Evolutionary conservation across 2,113 vertebrate species (phyloP), one percentile per base, ranked within the genome.

Genomic region (Xenopus borealis): DNA sequence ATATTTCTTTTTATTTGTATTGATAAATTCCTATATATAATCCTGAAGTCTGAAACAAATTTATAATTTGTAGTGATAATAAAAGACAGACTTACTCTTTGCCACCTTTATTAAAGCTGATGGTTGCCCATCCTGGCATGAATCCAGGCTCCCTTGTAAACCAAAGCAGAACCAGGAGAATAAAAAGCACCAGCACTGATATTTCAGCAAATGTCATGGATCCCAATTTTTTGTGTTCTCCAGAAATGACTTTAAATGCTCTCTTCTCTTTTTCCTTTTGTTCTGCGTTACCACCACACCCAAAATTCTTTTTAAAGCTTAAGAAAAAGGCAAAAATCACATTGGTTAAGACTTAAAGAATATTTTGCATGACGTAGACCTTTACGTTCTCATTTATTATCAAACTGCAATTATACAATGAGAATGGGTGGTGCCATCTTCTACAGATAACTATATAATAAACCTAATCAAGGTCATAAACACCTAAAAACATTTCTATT

Each of bases 141-240:
- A 98, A 98, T 0, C 95, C 96, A 0, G 96, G 96, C 0, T 96
- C 94, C 73, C 96, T 87, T 3, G 92, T 94, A 84, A 98, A 98
- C 96, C 96, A 98, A 27, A 98, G 84, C 8, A 92, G 0, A 16
- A 98, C 94, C 81, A 98, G 68, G 19, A 87, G 8, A 23, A 88
- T 0, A 5, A 98, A 98, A 75, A 98, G 78, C 65, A 62, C 0
- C 5, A 88, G 85, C 76, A 98, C 84, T 0, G 80, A 79, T 11
- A 52, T 83, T 82, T 98, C 95, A 0, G 93, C 88, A 78, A 94
- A 98, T 44, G 0, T 88, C 82, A 98, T 93, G 10, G 61, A 0
- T 0, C 96, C 96, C 84, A 97, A 44, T 20, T 88, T 90, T 19
- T n/a, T 90, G 82, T 81, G 86, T 72, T 98, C 91, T 0, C n/a